Evolutionary conservation across 2,113 vertebrate species (phyloP), one percentile per base, ranked within the genome.

Genomic region (Noctilio leporinus): DNA sequence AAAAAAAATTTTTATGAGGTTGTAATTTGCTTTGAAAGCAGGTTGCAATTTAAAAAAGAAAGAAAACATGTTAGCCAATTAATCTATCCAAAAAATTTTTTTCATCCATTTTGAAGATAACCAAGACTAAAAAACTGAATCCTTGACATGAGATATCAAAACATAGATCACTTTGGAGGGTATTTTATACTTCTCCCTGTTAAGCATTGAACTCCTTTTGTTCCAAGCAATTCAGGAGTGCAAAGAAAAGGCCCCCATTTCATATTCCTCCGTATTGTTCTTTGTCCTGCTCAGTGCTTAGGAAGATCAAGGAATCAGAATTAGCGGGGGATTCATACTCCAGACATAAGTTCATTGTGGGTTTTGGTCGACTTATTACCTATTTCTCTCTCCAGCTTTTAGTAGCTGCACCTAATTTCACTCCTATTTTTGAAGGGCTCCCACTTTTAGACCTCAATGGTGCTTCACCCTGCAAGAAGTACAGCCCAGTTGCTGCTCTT

Each of bases 21-120:
- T 91, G 4, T 95, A 38, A 87, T 93, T 97, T 96, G n/a, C 93
- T 95, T 97, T 86, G 95, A 89, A 43, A 96, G 76, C 33, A 47
- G 78, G 9, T 96, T 94, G 10, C 30, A 51, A n/a, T 96, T 96
- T 57, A 11, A 57, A 28, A 77, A 20, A 83, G 57, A 62, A 17
- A 87, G 82, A 67, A 93, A 70, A 47, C 24, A 12, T 5, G 62
- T 96, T 47, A 92, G 45, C 78, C 75, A 96, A 92, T 70, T 5
- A 84, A 35, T 38, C 38, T 89, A 45, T 62, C 17, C 94, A 85
- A 65, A 89, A 88, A 92, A 28, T 78, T 75, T 82, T 92, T 51
- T 78, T 38, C 40, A 78, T 57, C 26, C 62, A 86, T 64, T 83
- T 80, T 64, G 40, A 88, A 85, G 38, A 88, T 72, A 89, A 72